A percentile compares a stretch with the other conserved stretches of the same genome.
Evolutionary conservation across 2,113 vertebrate species (phyloP).

Genomic region (Etia nguti): DNA sequence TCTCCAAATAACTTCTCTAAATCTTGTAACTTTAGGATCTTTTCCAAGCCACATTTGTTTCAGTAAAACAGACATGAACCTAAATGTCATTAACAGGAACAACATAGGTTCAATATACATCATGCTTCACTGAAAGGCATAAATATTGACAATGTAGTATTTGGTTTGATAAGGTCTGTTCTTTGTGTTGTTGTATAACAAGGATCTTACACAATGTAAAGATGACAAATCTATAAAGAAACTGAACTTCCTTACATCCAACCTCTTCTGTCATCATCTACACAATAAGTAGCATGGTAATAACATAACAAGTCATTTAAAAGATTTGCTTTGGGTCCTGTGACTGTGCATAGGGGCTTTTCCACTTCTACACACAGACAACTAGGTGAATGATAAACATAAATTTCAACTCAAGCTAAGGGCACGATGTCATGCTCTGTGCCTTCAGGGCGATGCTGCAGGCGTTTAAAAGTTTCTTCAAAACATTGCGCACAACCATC

Average conservation of each 20-base stretch:
- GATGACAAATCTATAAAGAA: background rate
- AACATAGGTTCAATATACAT: background rate
- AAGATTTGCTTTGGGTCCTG: background rate
- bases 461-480: background rate
- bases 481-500: background rate
- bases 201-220: background rate
- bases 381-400: background rate
- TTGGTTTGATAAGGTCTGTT: background rate
- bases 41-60: background rate
- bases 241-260: fast-evolving
- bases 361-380: background rate
- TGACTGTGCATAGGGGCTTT: background rate
- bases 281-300: no score
- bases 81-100: background rate
- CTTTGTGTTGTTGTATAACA: background rate
- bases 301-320: background rate
- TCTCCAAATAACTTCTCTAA: conserved; percentile 36
- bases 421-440: background rate
- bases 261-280: background rate
- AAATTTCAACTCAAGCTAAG: background rate
- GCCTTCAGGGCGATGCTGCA: fast-evolving
- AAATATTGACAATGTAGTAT: background rate
- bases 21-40: background rate
- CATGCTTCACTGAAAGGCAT: background rate
- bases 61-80: background rate